A percentile compares a stretch with the other conserved stretches of the same genome.
Evolutionary conservation across 2,888 invertebrate genomes (phyloP).

Genomic region (Drosophila cracens): DNA sequence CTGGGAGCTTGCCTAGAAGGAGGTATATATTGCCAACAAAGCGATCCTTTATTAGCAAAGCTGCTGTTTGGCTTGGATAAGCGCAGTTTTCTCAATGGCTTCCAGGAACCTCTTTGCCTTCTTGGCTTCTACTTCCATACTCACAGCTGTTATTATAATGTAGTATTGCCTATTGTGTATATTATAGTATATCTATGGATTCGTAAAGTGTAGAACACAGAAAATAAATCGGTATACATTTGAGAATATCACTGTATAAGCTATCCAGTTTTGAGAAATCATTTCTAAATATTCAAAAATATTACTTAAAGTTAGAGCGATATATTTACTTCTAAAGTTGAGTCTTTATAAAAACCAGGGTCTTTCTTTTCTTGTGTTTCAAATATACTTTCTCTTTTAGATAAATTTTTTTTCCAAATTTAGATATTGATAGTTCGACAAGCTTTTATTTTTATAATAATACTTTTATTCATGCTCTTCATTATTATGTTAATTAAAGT

Average conservation of each 20-base stretch:
- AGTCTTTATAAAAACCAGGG: too few relatives aligned
- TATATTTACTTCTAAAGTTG: too few relatives aligned
- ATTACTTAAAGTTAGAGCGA: fast-evolving
- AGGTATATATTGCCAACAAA: not conserved
- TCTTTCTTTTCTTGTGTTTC: too few relatives aligned
- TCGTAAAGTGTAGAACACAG: not conserved
- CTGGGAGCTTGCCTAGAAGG: conserved; percentile 17
- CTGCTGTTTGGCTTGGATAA: conserved; percentile 26
- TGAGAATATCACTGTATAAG: not conserved
- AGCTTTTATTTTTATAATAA: not conserved
- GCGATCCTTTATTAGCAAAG: conserved; percentile 21
- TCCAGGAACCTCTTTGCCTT: not conserved
- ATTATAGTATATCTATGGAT: not conserved
- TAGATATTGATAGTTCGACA: not conserved
- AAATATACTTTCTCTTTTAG: too few relatives aligned
- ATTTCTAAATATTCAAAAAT: not conserved
- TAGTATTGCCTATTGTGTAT: not conserved
- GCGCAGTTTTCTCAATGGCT: not conserved
- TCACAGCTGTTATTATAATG: not conserved
- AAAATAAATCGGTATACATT: not conserved
- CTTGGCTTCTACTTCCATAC: not conserved
- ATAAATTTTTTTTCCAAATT: too few relatives aligned
- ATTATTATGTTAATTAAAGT: not conserved
- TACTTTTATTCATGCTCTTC: not conserved
- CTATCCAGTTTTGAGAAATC: fast-evolving